Percentiles rank a stretch among this genome's conserved stretches.
phyloP scores from a whole-genome alignment of 2,113 vertebrate genomes.

The Anarrhichthys ocellatus region DNA sequence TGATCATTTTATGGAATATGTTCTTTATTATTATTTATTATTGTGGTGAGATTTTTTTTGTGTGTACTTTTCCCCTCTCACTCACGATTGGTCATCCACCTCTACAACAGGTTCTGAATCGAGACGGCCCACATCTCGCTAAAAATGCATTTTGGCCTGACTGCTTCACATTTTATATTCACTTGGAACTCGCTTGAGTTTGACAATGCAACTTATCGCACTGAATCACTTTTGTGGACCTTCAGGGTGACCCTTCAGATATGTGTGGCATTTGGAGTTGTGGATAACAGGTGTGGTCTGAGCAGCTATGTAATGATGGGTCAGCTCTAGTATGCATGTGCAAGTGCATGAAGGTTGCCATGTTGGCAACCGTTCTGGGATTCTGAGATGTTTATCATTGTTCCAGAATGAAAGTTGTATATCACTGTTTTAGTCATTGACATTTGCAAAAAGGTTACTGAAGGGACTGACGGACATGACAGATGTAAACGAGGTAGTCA shows the following conservation, averaged over 20 bases:
- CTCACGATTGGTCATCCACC: not conserved
- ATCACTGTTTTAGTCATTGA: conserved; percentile 49
- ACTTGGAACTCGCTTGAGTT: not conserved
- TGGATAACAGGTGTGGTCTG: conserved; percentile 52
- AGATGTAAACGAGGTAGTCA: not conserved
- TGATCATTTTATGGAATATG: not conserved
- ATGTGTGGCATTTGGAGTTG: not conserved
- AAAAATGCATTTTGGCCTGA: conserved; percentile 37
- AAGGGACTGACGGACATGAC: conserved; percentile 1
- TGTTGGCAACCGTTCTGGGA: conserved; percentile 37
- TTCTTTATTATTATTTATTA: not conserved
- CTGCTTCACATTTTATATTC: conserved; percentile 18
- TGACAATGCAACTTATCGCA: not conserved
- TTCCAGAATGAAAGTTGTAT: conserved; percentile 54
- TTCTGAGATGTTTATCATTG: conserved; percentile 47
- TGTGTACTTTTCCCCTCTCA: not conserved
- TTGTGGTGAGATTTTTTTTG: not conserved
- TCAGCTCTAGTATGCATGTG: not conserved
- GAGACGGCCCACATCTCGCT: not conserved
- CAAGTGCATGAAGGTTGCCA: conserved; percentile 33
- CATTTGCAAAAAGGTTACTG: conserved; percentile 37
- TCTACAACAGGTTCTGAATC: not conserved
- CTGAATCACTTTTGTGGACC: not conserved
- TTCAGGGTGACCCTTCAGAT: conserved; percentile 9
- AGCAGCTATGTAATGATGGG: conserved; percentile 19